Conservation (phyloP, 2,888 invertebrate species). For the Rhagonycha fulva region DNA sequence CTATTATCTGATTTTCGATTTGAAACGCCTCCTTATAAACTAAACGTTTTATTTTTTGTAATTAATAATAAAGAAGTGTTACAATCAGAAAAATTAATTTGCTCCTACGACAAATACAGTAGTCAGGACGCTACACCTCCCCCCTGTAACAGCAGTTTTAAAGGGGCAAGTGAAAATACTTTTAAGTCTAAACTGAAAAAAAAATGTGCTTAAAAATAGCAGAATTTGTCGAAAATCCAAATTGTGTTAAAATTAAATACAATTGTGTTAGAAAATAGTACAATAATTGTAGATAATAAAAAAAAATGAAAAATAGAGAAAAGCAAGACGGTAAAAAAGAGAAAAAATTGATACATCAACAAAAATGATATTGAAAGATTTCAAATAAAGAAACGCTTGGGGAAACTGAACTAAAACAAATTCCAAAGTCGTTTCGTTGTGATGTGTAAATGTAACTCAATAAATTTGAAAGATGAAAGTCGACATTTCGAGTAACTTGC, state of each 20-base stretch:
- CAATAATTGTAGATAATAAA: no score
- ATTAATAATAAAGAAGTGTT: neutral
- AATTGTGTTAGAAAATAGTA: no score
- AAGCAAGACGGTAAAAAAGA: neutral
- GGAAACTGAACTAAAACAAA: neutral
- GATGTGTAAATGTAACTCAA: neutral
- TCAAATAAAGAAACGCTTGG: neutral
- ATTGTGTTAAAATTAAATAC: no score
- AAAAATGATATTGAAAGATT: neutral
- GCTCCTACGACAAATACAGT: neutral
- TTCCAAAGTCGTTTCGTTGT: neutral
- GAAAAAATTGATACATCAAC: neutral
- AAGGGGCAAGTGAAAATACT: no score
- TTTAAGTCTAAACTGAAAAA: no score
- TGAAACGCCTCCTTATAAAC: neutral
- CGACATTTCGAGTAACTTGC: neutral
- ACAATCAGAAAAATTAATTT: neutral
- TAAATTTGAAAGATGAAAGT: neutral
- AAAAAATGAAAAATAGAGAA: no score
- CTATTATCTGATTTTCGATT: conserved; percentile 20
- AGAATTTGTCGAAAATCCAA: no score
- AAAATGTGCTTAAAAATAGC: no score
- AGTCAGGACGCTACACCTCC: no score
- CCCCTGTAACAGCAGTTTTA: no score
- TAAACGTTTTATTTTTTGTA: neutral